These are phyloP conservation scores for Smutsia temminckii DNA, from an alignment of 2,797 vertebrate genomes.

Conservation along the genomic window DNA sequence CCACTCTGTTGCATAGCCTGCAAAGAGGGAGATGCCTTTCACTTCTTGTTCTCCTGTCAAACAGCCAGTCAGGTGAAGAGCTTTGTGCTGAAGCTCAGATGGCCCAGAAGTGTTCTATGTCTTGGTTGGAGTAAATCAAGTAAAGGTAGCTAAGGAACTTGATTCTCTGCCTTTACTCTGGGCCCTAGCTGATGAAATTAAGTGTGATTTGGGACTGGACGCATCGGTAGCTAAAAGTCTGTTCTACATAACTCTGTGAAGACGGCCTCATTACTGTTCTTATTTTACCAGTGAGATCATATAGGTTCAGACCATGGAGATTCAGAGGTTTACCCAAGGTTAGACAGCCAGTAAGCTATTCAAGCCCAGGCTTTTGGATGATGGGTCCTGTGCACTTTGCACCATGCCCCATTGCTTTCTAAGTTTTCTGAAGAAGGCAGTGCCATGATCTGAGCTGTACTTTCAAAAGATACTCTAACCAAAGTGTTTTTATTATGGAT, in stretches of 20 bases:
- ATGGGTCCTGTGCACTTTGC: background rate
- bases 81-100: conserved; percentile 23
- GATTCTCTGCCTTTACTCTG: conserved; percentile 5
- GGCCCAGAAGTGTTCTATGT: conserved; percentile 17
- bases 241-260: conserved; percentile 17
- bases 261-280: background rate
- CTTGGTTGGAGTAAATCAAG: conserved; percentile 25
- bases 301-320: background rate
- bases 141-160: conserved; percentile 33
- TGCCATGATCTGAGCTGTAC: background rate
- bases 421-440: conserved; percentile 22
- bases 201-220: conserved; percentile 2
- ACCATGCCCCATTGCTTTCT: background rate
- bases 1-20: conserved; percentile 11
- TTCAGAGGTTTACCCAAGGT: conserved; percentile 1
- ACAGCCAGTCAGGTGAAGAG: conserved; percentile 5
- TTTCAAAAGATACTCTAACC: conserved; percentile 27
- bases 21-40: background rate
- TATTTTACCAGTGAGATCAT: conserved; percentile 22
- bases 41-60: conserved; percentile 40
- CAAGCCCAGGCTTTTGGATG: background rate
- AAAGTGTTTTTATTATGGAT: background rate
- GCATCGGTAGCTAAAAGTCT: conserved; percentile 5
- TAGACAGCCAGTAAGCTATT: background rate
- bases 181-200: background rate